Percentiles rank a stretch among this genome's conserved stretches.
These are phyloP conservation scores for Centropristis striata DNA, from an alignment of 2,113 vertebrate species.

Conservation along the genomic window DNA sequence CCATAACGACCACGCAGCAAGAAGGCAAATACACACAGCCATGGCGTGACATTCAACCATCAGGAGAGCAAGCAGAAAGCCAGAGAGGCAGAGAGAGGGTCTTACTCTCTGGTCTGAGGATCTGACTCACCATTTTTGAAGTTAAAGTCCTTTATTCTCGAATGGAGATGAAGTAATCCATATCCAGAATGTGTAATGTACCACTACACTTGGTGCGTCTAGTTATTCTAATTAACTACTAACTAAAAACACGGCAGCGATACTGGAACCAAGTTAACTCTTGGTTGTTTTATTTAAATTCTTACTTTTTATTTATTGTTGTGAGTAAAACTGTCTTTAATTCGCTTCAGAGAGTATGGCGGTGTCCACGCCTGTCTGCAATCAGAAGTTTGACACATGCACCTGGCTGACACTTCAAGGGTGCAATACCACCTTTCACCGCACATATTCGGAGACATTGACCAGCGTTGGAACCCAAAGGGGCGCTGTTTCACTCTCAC, in stretches of 20 bases:
- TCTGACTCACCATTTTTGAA: not conserved
- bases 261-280: not conserved
- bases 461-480: not conserved
- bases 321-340: not conserved
- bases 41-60: not conserved
- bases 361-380: not conserved
- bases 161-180: not conserved
- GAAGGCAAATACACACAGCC: not conserved
- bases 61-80: not conserved
- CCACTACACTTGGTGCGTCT: not conserved
- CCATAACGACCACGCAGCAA: not conserved
- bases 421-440: conserved; percentile 30
- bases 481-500: conserved; percentile 9
- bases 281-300: not conserved
- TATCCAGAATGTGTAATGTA: not conserved
- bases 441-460: not conserved
- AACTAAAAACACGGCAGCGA: not conserved
- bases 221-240: not conserved
- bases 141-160: not conserved
- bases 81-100: not conserved
- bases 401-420: not conserved
- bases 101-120: too few relatives aligned
- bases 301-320: not conserved
- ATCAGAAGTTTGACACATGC: not conserved
- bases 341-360: too few relatives aligned